Percentiles rank a stretch among this genome's conserved stretches.
phyloP scores from a whole-genome alignment of 2,888 invertebrate species.

The Apeira syringaria region DNA sequence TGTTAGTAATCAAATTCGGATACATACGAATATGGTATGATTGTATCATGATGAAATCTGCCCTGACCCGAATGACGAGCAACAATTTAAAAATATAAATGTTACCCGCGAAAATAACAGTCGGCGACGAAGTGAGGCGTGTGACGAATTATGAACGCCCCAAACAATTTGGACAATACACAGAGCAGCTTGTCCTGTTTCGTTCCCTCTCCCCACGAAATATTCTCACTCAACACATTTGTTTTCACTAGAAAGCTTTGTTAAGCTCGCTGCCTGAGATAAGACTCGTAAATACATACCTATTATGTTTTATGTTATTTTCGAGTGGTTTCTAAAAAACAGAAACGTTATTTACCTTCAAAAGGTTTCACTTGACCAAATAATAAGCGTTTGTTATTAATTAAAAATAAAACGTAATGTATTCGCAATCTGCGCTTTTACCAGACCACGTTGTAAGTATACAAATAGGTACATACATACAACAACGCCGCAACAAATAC shows the following conservation, averaged over 20 bases:
- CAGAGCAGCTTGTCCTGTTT: slow-evolving; percentile 41
- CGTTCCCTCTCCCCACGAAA: slow-evolving; percentile 48
- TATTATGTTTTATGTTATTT: slow-evolving; percentile 31
- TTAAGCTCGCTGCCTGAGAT: slow-evolving; percentile 38
- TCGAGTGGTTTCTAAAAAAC: slow-evolving; percentile 23
- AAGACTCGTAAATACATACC: slow-evolving; percentile 35
- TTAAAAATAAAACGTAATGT: too few species aligned
- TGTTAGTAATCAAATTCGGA: too few species aligned
- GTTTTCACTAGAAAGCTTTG: slow-evolving; percentile 47
- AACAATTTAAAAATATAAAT: slow-evolving; percentile 35
- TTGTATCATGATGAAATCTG: too few species aligned
- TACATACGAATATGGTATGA: too few species aligned
- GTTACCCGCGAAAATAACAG: slow-evolving; percentile 51
- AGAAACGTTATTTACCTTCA: slow-evolving; percentile 1
- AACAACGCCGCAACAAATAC: too few species aligned
- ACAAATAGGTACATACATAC: too few species aligned
- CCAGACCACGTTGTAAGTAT: slow-evolving; percentile 33
- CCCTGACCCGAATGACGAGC: too few species aligned
- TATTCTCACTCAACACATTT: slow-evolving; percentile 50
- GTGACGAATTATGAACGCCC: slow-evolving; percentile 67
- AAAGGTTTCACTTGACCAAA: too few species aligned
- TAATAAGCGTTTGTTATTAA: too few species aligned
- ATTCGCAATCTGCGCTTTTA: too few species aligned
- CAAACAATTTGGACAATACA: slow-evolving; percentile 67
- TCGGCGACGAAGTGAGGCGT: slow-evolving; percentile 56